Evolutionary conservation across 1,140 invertebrate genomes (phyloP), one percentile per base, ranked within the genome.

Genomic region (Choristoneura fumiferana): DNA sequence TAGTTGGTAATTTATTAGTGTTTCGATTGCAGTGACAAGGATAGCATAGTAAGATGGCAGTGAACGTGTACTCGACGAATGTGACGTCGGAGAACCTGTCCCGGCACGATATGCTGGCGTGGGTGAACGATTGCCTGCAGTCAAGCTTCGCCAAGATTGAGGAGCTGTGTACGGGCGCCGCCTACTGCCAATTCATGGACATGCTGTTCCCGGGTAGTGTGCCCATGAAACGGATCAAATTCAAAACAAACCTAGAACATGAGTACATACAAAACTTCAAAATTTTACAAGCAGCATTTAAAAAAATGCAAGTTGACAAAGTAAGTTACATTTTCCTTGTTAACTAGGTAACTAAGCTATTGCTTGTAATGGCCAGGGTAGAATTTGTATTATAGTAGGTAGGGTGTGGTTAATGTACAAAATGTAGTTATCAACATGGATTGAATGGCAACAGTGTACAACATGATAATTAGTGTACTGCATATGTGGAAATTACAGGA

Each of bases 211-310:
- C 97, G 74, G 95, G 95, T 68, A 95, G 94, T 86, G 95, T 99
- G 62, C 93, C 94, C 38, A 91, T 99, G 81, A 99, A 99, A 90
- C 95, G 97, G 89, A 96, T 99, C 29, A 99, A 99, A 92, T 99
- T 99, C 89, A 96, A 95, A 90, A 99, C 98, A 73, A 98, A 98
- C 89, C 90, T 99, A 73, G 99, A 99, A 90, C 97, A 99, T 90
- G 99, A 99, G 90, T 99, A 98, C 86, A 99, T 99, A 91, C 97
- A 98, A 85, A 99, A 99, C 90, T 99, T 99, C 89, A 99, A 99
- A 94, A 93, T 98, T 69, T 92, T 99, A 54, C 98, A 99, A 92
- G 97, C 95, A 12, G 93, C 93, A 37, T 99, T 99, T 86, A 98
- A 98, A 91, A 98, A 98, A 91, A 95, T 99, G 93, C 94, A 93